Evolutionary conservation across 2,113 vertebrate species (phyloP).

Genomic region (Gnathonemus longibarbis): DNA sequence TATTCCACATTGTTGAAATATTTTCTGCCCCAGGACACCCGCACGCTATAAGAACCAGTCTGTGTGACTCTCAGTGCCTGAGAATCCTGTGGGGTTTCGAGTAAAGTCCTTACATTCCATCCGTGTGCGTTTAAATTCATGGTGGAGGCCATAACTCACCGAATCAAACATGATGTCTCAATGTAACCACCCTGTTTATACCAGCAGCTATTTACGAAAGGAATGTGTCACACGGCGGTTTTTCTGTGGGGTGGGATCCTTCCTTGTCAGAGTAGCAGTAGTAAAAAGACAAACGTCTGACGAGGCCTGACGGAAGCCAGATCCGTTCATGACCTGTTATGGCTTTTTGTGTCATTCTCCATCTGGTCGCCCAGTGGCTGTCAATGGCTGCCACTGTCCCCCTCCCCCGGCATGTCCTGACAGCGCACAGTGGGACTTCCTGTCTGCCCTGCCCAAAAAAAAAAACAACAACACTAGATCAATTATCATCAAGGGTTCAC

Average conservation of each 20-base stretch:
- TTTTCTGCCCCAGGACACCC: background rate
- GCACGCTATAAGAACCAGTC: background rate
- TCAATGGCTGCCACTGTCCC: background rate
- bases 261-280: background rate
- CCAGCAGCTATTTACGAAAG: background rate
- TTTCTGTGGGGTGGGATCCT: background rate
- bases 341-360: background rate
- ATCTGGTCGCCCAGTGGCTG: background rate
- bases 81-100: background rate
- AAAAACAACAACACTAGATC: background rate
- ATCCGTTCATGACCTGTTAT: background rate
- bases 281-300: background rate
- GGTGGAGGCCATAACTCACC: background rate
- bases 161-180: background rate
- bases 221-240: background rate
- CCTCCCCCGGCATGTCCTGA: background rate
- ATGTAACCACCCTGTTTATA: no score
- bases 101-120: background rate
- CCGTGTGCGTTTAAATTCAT: background rate
- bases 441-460: background rate
- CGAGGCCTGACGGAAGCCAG: background rate
- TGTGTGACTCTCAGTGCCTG: background rate
- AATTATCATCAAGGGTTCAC: background rate
- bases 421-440: background rate
- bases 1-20: background rate